phyloP scores from a whole-genome alignment of 2,113 vertebrate genomes.

The Emydocephalus ijimae region DNA sequence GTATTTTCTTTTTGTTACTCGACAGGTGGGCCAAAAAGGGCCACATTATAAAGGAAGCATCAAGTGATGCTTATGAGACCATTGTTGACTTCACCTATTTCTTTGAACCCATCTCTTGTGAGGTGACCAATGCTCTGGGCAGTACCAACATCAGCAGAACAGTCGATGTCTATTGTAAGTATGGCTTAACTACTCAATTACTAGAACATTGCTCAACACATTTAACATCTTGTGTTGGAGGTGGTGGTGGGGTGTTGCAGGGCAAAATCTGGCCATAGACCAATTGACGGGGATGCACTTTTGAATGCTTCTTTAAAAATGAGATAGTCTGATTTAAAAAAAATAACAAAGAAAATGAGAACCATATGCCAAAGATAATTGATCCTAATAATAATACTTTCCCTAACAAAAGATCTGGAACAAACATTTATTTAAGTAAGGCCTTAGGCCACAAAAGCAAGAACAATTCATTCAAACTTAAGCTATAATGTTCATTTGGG shows the following conservation, averaged over 20 bases:
- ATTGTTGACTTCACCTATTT: constrained; percentile 94
- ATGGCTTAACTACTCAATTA: neutral
- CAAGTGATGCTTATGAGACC: constrained; percentile 88
- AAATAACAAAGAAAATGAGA: neutral
- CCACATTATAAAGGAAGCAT: constrained; percentile 88
- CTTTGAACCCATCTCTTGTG: constrained; percentile 91
- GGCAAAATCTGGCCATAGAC: neutral
- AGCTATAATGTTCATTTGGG: neutral
- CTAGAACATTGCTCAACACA: neutral
- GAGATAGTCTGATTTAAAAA: neutral
- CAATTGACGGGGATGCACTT: neutral
- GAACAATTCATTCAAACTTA: neutral
- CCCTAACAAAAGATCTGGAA: neutral
- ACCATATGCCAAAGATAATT: neutral
- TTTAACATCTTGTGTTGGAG: neutral
- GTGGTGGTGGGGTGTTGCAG: rapidly evolving
- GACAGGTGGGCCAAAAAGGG: constrained; percentile 95
- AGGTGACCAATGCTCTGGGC: constrained; percentile 93
- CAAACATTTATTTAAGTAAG: neutral
- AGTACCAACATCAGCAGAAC: constrained; percentile 97
- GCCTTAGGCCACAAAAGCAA: neutral
- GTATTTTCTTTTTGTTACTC: constrained; percentile 15
- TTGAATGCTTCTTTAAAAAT: neutral
- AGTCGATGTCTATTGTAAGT: constrained; percentile 96
- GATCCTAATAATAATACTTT: neutral